Conservation (phyloP, 1,140 invertebrate genomes). For the Philaenus spumarius region DNA sequence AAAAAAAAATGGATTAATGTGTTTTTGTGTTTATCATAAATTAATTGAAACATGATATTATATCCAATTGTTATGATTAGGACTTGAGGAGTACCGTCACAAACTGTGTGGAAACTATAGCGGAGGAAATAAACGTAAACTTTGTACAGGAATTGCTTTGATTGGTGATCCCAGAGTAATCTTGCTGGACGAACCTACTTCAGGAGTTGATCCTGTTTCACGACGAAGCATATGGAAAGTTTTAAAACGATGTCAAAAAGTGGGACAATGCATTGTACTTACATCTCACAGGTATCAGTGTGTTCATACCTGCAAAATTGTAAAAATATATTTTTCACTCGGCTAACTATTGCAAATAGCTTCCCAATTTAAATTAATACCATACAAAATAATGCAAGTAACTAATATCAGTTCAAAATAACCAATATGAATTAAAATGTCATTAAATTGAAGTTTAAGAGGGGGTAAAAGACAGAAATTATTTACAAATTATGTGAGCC, state of each 20-base stretch:
- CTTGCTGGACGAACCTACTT: slow-evolving; percentile 80
- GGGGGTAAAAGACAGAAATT: no score
- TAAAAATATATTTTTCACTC: no score
- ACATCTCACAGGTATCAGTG: slow-evolving; percentile 67
- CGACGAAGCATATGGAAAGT: slow-evolving; percentile 69
- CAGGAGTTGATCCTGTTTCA: slow-evolving; percentile 71
- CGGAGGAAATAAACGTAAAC: slow-evolving; percentile 91
- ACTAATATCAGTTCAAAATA: no score
- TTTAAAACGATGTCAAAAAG: slow-evolving; percentile 53
- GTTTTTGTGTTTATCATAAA: not conserved
- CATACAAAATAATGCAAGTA: no score
- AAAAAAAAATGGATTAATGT: not conserved
- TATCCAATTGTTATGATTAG: slow-evolving; percentile 19
- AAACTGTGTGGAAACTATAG: slow-evolving; percentile 43
- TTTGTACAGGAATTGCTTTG: slow-evolving; percentile 89
- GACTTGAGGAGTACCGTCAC: slow-evolving; percentile 24
- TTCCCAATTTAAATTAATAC: no score
- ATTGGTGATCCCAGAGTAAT: slow-evolving; percentile 84
- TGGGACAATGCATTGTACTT: slow-evolving; percentile 58
- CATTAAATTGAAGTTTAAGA: no score
- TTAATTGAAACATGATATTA: not conserved
- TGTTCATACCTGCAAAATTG: no score
- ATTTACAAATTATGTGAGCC: no score
- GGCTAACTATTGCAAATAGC: no score
- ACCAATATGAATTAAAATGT: no score